These are phyloP conservation scores for Cinclus cinclus DNA, from an alignment of 2,113 vertebrate genomes.

Conservation along the genomic window DNA sequence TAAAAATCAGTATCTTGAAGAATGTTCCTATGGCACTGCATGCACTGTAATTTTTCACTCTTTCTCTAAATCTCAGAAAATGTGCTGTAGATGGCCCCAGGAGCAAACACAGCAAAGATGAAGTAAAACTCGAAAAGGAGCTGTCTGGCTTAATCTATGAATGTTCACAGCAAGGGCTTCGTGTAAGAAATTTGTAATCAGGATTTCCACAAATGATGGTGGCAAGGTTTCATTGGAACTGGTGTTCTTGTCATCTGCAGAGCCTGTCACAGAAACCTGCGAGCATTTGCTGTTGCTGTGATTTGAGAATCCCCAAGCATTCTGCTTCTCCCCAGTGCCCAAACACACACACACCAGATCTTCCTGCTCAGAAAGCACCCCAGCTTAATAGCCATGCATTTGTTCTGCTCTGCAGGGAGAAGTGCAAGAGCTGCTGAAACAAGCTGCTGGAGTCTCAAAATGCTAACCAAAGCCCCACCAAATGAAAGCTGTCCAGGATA, in stretches of 20 bases:
- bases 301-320: conserved; percentile 23
- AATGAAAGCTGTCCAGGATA: not conserved
- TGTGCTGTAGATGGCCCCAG: conserved; percentile 61
- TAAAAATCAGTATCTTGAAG: conserved; percentile 52
- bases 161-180: conserved; percentile 52
- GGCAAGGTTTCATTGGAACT: conserved; percentile 38
- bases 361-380: conserved; percentile 8
- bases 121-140: conserved; percentile 67
- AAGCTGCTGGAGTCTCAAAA: not conserved
- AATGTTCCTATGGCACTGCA: conserved; percentile 50
- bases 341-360: not conserved
- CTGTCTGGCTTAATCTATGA: conserved; percentile 71
- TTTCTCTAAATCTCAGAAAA: conserved; percentile 64
- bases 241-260: conserved; percentile 30
- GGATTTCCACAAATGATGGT: conserved; percentile 52
- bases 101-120: conserved; percentile 69
- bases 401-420: conserved; percentile 30
- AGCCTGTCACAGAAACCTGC: conserved; percentile 9
- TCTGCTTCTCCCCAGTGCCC: not conserved
- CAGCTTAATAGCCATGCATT: not conserved
- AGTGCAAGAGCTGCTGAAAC: not conserved
- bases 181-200: conserved; percentile 68
- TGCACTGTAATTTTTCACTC: conserved; percentile 63
- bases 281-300: not conserved
- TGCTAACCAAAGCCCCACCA: not conserved